A percentile compares a stretch with the other conserved stretches of the same genome.
phyloP scores from a whole-genome alignment of 2,113 vertebrate genomes.

The Pardalotus punctatus region DNA sequence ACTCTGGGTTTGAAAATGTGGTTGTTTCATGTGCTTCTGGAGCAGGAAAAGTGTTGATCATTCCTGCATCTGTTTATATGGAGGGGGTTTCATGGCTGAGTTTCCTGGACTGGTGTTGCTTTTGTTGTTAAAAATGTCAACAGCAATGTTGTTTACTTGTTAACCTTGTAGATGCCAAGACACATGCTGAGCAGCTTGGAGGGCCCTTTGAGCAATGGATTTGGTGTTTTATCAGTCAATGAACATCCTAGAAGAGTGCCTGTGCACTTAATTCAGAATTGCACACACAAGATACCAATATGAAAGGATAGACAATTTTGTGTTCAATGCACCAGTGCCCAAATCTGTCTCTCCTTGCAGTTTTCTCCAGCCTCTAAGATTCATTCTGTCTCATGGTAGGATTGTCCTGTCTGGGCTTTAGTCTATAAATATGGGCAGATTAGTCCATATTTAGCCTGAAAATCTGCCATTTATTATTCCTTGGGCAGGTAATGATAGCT shows the following conservation, averaged over 20 bases:
- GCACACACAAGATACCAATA: neutral
- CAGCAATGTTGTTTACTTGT: slow-evolving; percentile 43
- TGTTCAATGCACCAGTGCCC: rapidly evolving
- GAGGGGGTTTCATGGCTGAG: neutral
- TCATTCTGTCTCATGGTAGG: neutral
- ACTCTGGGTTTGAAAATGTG: slow-evolving; percentile 42
- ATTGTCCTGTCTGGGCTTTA: neutral
- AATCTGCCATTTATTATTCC: neutral
- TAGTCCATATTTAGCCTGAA: neutral
- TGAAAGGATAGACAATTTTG: neutral
- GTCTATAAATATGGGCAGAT: neutral
- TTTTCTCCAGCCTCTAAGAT: neutral
- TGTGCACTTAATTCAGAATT: neutral
- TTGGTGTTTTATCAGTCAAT: neutral
- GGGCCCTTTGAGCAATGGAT: neutral
- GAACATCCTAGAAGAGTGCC: neutral
- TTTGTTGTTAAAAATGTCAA: slow-evolving; percentile 67
- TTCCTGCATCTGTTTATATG: slow-evolving; percentile 59
- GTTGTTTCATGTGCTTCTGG: slow-evolving; percentile 55
- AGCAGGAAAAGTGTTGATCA: slow-evolving; percentile 67
- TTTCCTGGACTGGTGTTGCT: slow-evolving; percentile 58
- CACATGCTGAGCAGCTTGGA: rapidly evolving
- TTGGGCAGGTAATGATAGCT: neutral
- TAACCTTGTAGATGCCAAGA: slow-evolving; percentile 30
- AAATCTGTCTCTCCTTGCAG: neutral